Percentiles rank a stretch among this genome's conserved stretches.
Conservation (phyloP, 2,113 vertebrate genomes). For the Cynopterus brachyotis region DNA sequence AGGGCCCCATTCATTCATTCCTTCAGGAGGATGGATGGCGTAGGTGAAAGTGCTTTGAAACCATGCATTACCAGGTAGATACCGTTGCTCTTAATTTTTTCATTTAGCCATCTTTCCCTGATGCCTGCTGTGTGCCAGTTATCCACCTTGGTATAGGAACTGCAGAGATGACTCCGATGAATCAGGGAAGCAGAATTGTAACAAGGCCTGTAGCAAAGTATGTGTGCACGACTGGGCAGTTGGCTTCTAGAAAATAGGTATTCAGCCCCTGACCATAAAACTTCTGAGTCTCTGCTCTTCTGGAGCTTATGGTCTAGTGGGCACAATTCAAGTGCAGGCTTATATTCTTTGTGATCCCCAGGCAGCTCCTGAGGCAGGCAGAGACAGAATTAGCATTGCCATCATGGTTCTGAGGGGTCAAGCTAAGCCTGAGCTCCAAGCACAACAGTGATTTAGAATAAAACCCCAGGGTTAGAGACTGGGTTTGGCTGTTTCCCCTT, state of each 20-base stretch:
- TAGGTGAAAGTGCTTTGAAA: not conserved
- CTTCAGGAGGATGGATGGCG: not conserved
- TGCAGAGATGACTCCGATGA: not conserved
- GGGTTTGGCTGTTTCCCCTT: not conserved
- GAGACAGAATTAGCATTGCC: not conserved
- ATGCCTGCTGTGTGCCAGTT: not conserved
- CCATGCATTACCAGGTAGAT: accelerated
- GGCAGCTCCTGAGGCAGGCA: not conserved
- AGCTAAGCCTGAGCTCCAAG: not conserved
- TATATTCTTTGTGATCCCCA: not conserved
- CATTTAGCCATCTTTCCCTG: not conserved
- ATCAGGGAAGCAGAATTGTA: not conserved
- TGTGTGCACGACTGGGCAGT: not conserved
- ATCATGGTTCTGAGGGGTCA: not conserved
- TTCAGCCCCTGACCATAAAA: not conserved
- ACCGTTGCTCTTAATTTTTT: not conserved
- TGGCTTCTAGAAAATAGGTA: not conserved
- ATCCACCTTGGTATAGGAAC: not conserved
- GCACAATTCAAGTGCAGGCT: not conserved
- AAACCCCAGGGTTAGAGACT: not conserved
- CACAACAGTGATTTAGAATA: not conserved
- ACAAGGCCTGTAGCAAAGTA: not conserved
- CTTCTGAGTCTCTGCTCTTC: not conserved
- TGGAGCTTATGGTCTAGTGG: not conserved
- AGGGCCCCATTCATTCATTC: not conserved